These are phyloP conservation scores for Pelusios castaneus DNA, from an alignment of 2,113 vertebrate genomes.

Conservation along the genomic window DNA sequence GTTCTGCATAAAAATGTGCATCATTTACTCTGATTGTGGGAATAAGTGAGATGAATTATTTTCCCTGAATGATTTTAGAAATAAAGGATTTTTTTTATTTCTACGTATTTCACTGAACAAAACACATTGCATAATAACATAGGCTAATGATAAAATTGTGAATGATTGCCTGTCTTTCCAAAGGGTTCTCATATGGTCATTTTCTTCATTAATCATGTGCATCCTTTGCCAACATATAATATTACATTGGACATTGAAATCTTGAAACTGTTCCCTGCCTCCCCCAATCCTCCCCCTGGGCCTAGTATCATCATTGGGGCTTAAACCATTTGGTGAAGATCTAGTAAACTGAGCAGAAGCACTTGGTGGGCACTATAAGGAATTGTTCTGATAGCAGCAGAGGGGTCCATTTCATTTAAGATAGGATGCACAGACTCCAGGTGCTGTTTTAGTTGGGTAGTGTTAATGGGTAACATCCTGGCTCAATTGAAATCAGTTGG, in stretches of 20 bases:
- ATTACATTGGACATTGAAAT: neutral
- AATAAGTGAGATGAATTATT: slow-evolving; percentile 53
- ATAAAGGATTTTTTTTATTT: slow-evolving; percentile 5
- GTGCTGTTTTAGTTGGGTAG: neutral
- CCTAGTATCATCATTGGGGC: neutral
- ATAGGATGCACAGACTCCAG: neutral
- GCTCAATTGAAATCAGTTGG: neutral
- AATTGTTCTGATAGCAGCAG: neutral
- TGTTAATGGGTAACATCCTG: neutral
- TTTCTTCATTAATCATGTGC: neutral
- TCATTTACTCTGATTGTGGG: slow-evolving; percentile 18
- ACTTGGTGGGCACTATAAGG: neutral
- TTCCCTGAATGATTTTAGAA: slow-evolving; percentile 53
- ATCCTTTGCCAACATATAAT: neutral
- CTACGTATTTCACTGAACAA: slow-evolving; percentile 33
- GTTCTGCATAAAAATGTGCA: slow-evolving; percentile 23
- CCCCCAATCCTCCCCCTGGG: too few relatives aligned
- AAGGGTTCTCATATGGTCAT: neutral
- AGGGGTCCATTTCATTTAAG: neutral
- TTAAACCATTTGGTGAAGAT: neutral
- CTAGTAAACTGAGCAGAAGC: neutral
- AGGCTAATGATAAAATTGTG: neutral
- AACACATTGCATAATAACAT: slow-evolving; percentile 11
- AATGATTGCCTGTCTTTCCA: neutral
- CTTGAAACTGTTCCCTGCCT: fast-evolving